Percentiles rank a stretch among this genome's conserved stretches.
These are phyloP conservation scores for Gryllus longicercus DNA, from an alignment of 2,888 invertebrate genomes.

Conservation along the genomic window DNA sequence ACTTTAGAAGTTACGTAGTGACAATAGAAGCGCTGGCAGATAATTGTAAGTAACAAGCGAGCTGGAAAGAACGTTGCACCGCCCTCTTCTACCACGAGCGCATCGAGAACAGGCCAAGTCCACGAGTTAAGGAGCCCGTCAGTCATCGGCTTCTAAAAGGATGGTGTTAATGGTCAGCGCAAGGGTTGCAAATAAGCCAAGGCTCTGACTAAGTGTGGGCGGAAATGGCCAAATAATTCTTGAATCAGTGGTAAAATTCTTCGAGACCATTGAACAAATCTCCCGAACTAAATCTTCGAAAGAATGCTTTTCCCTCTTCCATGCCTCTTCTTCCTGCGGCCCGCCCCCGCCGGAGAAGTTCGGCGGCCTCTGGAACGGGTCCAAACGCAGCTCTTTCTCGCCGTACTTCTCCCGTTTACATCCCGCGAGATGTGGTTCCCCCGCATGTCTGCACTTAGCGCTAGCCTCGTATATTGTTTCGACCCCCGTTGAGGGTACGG, in stretches of 20 bases:
- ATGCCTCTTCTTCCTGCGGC: background rate
- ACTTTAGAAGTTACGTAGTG: too few relatives aligned
- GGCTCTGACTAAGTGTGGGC: background rate
- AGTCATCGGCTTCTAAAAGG: background rate
- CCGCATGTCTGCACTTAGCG: constrained; percentile 17
- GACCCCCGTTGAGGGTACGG: background rate
- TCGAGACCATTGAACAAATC: constrained; percentile 17
- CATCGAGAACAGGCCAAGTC: constrained; percentile 7
- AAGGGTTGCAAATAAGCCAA: constrained; percentile 6
- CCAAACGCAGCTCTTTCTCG: background rate
- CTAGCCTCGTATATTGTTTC: constrained; percentile 7
- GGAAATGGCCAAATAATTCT: constrained; percentile 17
- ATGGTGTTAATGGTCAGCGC: background rate
- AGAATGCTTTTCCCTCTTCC: constrained; percentile 4
- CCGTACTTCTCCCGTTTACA: background rate
- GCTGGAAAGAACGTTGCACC: background rate
- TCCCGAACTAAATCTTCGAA: background rate
- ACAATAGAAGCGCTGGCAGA: too few relatives aligned
- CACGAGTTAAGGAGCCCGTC: background rate
- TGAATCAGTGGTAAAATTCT: constrained; percentile 9
- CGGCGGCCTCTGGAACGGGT: background rate
- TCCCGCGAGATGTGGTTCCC: background rate
- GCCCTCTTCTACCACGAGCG: background rate
- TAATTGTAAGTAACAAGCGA: background rate
- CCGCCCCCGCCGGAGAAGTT: background rate